A percentile compares a stretch with the other conserved stretches of the same genome.
These are phyloP conservation scores for Scatophagus argus DNA, from an alignment of 2,113 vertebrate species.

Conservation along the genomic window DNA sequence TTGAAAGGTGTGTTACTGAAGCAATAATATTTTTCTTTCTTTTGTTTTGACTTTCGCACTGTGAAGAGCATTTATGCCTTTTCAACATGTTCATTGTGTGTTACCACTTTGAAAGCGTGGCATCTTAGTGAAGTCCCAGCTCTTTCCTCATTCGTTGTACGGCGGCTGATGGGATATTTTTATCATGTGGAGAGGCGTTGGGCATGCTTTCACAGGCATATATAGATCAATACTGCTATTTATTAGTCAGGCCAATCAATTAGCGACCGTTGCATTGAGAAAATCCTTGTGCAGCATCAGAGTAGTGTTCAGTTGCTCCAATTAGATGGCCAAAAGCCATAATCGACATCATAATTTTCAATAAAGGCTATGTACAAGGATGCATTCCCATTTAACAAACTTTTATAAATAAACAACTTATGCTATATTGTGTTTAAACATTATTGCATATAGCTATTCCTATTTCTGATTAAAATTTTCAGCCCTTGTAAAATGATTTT, in stretches of 20 bases:
- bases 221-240: conserved; percentile 50
- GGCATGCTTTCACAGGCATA: conserved; percentile 49
- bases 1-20: not conserved
- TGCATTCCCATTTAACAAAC: conserved; percentile 9
- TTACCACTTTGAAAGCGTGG: not conserved
- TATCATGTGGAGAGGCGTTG: conserved; percentile 36
- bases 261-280: conserved; percentile 32
- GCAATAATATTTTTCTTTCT: not conserved
- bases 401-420: not conserved
- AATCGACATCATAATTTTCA: conserved; percentile 30
- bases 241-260: conserved; percentile 55
- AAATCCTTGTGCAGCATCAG: conserved; percentile 16
- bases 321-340: conserved; percentile 40
- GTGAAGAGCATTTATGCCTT: not conserved
- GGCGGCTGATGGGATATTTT: conserved; percentile 7
- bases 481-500: not conserved
- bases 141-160: not conserved
- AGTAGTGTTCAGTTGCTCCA: conserved; percentile 16
- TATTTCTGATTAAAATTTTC: not conserved
- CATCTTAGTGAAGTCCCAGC: not conserved
- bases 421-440: not conserved
- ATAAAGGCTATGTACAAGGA: not conserved
- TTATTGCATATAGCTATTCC: not conserved
- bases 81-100: not conserved
- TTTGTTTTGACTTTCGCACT: not conserved